These are phyloP conservation scores for Cassiopea andromeda DNA, from an alignment of 30 jellyfish, hydroid and myxozoan species.

Conservation along the genomic window DNA sequence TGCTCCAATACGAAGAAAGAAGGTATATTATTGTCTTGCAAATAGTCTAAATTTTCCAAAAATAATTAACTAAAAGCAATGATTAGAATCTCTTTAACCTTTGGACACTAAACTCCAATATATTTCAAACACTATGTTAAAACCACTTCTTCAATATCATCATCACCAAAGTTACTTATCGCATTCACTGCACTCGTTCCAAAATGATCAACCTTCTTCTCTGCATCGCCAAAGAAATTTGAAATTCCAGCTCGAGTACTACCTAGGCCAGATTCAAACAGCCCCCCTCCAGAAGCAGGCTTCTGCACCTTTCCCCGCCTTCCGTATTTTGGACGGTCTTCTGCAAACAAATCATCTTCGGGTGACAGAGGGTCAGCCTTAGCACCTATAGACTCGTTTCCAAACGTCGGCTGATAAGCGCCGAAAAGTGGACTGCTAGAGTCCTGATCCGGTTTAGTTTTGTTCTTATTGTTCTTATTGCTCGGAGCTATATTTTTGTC, in stretches of 20 bases:
- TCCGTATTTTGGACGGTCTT: conserved; percentile 61
- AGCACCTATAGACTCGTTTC: conserved; percentile 1
- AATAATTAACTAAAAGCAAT: no score
- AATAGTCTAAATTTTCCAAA: no score
- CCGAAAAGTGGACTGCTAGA: conserved; percentile 12
- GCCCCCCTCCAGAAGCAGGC: conserved; percentile 8
- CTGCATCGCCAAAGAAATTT: conserved; percentile 1
- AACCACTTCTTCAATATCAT: conserved; percentile 79
- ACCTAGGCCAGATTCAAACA: not conserved
- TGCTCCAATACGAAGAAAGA: no score
- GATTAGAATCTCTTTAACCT: no score
- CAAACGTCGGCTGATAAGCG: conserved; percentile 62
- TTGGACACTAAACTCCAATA: no score
- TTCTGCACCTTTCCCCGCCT: conserved; percentile 45
- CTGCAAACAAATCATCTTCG: conserved; percentile 45
- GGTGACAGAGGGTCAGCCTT: conserved; percentile 34
- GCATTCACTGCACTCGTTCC: conserved; percentile 36
- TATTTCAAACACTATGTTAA: conserved; percentile 2
- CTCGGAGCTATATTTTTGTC: not conserved
- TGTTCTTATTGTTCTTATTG: not conserved
- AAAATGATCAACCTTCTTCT: conserved; percentile 9
- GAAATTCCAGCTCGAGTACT: not conserved
- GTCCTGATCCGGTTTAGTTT: not conserved
- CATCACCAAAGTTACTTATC: conserved; percentile 58
- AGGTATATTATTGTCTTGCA: no score